phyloP scores from a whole-genome alignment of 2,113 vertebrate species.

The Cochlearius cochlearius region DNA sequence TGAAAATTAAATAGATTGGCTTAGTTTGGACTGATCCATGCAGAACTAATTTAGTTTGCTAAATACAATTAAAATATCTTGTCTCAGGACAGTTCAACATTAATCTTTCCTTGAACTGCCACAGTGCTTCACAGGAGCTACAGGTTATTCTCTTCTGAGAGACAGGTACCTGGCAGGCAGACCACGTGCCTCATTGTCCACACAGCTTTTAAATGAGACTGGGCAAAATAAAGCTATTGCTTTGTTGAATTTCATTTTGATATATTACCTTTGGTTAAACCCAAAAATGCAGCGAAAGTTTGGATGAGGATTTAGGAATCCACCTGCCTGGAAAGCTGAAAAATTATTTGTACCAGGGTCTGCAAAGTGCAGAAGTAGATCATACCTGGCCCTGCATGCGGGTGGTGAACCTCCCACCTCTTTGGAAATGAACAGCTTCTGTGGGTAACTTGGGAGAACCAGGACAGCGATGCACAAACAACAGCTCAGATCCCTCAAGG shows the following conservation, averaged over 20 bases:
- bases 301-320: neutral
- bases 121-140: neutral
- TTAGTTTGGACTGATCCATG: conserved; percentile 9
- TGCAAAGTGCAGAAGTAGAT: neutral
- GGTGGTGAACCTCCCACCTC: neutral
- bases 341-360: neutral
- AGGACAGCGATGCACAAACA: neutral
- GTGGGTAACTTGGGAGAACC: neutral
- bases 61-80: conserved; percentile 55
- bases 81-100: conserved; percentile 23
- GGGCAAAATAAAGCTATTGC: neutral
- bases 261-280: neutral
- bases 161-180: neutral
- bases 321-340: neutral
- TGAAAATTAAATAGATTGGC: neutral
- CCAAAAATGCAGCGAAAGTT: neutral
- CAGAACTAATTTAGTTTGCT: conserved; percentile 39
- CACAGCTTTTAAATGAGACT: neutral
- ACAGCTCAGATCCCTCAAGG: conserved; percentile 7
- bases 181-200: neutral
- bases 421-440: neutral
- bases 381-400: neutral
- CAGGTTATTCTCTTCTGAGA: neutral
- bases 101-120: conserved; percentile 33
- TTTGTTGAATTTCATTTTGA: neutral